Conservation (phyloP, 2,113 vertebrate genomes). For the Varanus komodoensis region DNA sequence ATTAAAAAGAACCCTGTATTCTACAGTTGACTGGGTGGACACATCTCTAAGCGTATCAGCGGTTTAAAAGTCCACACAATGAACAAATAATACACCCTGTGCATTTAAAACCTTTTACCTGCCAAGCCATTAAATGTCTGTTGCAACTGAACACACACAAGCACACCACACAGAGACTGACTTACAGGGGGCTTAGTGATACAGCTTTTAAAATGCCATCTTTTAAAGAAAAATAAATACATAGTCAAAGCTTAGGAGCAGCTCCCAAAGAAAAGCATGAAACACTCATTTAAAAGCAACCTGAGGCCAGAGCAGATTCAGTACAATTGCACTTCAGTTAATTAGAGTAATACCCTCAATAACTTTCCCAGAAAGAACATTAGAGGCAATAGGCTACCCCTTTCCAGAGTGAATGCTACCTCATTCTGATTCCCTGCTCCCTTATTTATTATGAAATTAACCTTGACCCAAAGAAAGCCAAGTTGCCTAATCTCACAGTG, state of each 20-base stretch:
- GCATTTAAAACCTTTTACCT: neutral
- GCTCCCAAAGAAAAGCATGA: neutral
- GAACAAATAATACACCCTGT: neutral
- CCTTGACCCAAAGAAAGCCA: neutral
- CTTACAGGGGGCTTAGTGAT: neutral
- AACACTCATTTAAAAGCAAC: neutral
- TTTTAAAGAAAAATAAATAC: neutral
- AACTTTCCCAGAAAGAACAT: neutral
- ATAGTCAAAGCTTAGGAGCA: neutral
- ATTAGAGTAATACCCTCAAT: neutral
- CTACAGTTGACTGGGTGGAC: neutral
- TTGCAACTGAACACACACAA: neutral
- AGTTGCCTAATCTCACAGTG: neutral
- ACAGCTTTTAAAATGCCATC: neutral
- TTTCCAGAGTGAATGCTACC: neutral
- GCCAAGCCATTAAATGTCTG: neutral
- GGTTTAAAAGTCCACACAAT: neutral
- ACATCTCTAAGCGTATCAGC: neutral
- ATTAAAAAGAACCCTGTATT: neutral
- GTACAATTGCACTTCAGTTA: neutral
- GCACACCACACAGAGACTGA: neutral
- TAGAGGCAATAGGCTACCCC: no score
- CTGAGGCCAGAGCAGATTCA: neutral
- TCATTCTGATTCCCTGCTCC: neutral
- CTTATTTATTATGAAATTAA: constrained; percentile 1